phyloP scores from a whole-genome alignment of 1,140 invertebrate species.

The Drosophila nigrodunni region DNA sequence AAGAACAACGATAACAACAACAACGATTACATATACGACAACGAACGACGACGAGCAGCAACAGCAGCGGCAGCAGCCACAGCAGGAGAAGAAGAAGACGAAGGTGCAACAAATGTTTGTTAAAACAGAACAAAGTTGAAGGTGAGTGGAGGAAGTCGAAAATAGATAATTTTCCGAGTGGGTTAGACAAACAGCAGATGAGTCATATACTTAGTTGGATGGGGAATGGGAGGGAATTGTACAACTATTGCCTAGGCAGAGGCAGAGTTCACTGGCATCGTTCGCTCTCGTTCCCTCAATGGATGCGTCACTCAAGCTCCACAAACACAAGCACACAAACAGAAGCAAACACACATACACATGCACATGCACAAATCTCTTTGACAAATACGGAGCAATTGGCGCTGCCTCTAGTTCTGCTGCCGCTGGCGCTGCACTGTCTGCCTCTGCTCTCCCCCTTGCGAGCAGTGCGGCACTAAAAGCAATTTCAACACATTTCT shows the following conservation, averaged over 20 bases:
- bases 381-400: constrained; percentile 31
- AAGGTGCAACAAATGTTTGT: constrained; percentile 75
- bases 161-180: not conserved
- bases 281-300: constrained; percentile 30
- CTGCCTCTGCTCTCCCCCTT: constrained; percentile 11
- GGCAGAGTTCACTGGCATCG: constrained; percentile 68
- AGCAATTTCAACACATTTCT: constrained; percentile 44
- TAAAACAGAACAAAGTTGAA: constrained; percentile 58
- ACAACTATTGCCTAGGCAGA: constrained; percentile 44
- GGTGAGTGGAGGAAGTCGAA: constrained; percentile 36
- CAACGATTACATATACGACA: constrained; percentile 21
- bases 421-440: constrained; percentile 37
- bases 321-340: constrained; percentile 7
- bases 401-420: not conserved
- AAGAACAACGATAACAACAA: constrained; percentile 35
- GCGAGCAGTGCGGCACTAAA: not conserved
- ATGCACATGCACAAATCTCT: constrained; percentile 44
- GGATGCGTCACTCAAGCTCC: constrained; percentile 59
- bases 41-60: constrained; percentile 34
- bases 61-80: constrained; percentile 46
- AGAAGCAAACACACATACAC: not conserved
- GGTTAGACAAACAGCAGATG: constrained; percentile 30
- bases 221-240: not conserved
- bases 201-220: constrained; percentile 40
- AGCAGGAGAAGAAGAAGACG: constrained; percentile 44